phyloP scores from a whole-genome alignment of 2,797 vertebrate genomes.

The Anas capensis region DNA sequence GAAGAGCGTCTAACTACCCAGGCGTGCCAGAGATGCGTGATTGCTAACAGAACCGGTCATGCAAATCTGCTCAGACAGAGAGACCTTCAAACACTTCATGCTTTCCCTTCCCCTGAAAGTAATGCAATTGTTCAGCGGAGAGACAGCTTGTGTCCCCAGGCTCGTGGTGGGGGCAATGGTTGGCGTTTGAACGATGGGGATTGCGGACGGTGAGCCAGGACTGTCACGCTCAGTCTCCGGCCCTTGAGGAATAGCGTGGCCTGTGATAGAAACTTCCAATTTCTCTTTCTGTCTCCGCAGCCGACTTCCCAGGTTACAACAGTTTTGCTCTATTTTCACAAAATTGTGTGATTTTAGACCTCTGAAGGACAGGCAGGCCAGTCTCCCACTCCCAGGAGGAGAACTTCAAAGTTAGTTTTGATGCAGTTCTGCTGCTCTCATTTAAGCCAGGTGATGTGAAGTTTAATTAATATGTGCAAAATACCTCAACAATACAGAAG shows the following conservation, averaged over 20 bases:
- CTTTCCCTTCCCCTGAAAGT: conserved; percentile 7
- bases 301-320: accelerated
- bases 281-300: neutral
- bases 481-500: conserved; percentile 6
- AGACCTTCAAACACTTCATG: conserved; percentile 38
- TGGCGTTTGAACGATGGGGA: neutral
- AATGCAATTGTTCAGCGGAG: neutral
- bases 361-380: neutral
- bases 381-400: neutral
- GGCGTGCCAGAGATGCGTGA: neutral
- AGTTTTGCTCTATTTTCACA: neutral
- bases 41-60: conserved; percentile 39
- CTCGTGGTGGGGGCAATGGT: neutral
- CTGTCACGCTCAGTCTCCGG: neutral
- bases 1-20: conserved; percentile 55
- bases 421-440: conserved; percentile 28
- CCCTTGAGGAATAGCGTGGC: neutral
- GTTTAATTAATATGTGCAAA: conserved; percentile 41
- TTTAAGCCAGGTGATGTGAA: conserved; percentile 27
- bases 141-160: neutral
- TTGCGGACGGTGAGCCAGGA: neutral
- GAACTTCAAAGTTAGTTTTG: conserved; percentile 49
- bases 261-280: neutral
- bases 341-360: neutral
- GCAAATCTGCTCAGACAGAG: conserved; percentile 47